Base-by-base conservation (phyloP, 2,888 invertebrate genomes). In the Mylabris sibirica region DNA sequence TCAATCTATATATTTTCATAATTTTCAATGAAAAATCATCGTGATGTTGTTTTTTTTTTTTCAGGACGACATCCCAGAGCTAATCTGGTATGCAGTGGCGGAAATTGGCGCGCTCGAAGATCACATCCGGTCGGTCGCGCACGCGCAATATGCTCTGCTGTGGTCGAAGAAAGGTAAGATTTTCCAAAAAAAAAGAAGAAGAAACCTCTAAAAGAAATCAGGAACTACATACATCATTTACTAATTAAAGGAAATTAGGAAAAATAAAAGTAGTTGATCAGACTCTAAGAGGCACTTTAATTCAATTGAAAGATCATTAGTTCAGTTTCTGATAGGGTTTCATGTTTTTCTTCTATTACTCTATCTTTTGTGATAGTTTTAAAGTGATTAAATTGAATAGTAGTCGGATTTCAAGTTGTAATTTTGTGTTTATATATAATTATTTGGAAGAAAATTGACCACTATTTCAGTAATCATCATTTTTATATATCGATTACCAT, bases 81-180 rank as follows among this genome's bases (percentile, higher is more conserved):
- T 88, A 86, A 88, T 90, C 90, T 89, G 85, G 84, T 84, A 93
- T 92, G 93, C 93, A 93, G 92, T 92, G 92, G 92, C 90, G 92
- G 88, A 92, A 92, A 90, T 90, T 92, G 87, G 90, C 92, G 88
- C 91, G 92, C 89, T 90, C 85, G 79, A 85, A 85, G 83, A 85
- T 85, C 84, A 83, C 84, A 79, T 85, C 85, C 81, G 88, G 88
- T 86, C 90, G 91, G 89, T 92, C 92, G 90, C 92, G 92, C 90
- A 88, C 88, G 87, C 88, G 89, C 88, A 92, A 91, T 90, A 95
- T 95, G 95, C 94, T 95, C 90, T 95, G 95, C 91, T 95, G 95
- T 91, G 95, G 95, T 90, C 93, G 95, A 88, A 93, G 94, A 89
- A 95, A 95, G 94, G 95, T 95, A 88, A 90, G 88, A 73, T 22